Conservation (phyloP, 2,113 vertebrate species). For the Peromyscus maniculatus region DNA sequence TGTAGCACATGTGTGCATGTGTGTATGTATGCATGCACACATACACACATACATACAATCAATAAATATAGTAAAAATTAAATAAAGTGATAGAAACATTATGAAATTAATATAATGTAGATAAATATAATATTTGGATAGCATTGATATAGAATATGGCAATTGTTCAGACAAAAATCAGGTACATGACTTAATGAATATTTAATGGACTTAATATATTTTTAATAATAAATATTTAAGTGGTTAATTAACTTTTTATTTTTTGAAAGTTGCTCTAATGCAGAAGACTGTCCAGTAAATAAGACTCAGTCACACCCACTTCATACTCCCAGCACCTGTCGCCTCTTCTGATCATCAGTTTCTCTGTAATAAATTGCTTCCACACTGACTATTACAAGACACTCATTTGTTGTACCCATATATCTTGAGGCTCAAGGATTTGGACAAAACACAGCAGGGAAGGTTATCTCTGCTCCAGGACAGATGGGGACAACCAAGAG, state of each 20-base stretch:
- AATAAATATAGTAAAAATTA: not conserved
- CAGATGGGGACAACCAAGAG: no score
- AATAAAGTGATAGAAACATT: not conserved
- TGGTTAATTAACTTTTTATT: not conserved
- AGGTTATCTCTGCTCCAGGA: not conserved
- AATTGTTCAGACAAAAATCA: conserved; percentile 35
- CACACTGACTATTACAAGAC: not conserved
- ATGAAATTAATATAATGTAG: conserved; percentile 22
- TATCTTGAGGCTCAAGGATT: not conserved
- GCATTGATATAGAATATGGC: conserved; percentile 32
- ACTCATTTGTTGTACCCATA: not conserved
- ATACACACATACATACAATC: not conserved
- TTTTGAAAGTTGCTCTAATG: not conserved
- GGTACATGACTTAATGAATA: not conserved
- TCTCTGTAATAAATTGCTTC: not conserved
- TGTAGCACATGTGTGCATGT: rapidly evolving
- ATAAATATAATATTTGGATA: not conserved
- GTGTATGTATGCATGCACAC: not conserved
- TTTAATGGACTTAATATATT: not conserved
- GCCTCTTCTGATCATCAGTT: not conserved
- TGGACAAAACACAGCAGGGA: not conserved
- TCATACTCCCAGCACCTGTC: not conserved
- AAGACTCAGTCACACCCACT: not conserved
- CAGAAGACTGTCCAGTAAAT: not conserved
- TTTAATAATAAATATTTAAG: conserved; percentile 33